These are phyloP conservation scores for Anastrepha ludens DNA, from an alignment of 1,140 invertebrate genomes.

Conservation along the genomic window DNA sequence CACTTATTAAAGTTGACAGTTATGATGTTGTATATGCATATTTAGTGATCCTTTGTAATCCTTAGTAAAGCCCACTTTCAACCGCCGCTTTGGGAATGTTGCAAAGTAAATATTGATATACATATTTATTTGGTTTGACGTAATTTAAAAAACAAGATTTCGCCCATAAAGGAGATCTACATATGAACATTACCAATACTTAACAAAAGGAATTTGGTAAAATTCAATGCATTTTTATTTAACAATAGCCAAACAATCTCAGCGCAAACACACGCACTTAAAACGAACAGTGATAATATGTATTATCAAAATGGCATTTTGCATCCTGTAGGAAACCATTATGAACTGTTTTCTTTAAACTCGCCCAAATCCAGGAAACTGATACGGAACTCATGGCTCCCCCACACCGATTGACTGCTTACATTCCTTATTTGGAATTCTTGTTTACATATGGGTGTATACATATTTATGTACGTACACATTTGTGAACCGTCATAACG, in stretches of 20 bases:
- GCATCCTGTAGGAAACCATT: conserved; percentile 43
- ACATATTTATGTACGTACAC: too few relatives aligned
- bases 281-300: conserved; percentile 1
- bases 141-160: too few relatives aligned
- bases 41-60: too few relatives aligned
- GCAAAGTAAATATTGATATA: too few relatives aligned
- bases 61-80: too few relatives aligned
- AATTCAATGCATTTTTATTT: neutral
- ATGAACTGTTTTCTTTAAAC: conserved; percentile 16
- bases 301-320: conserved; percentile 34
- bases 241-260: neutral
- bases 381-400: too few relatives aligned
- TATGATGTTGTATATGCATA: too few relatives aligned
- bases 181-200: neutral
- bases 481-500: too few relatives aligned
- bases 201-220: neutral
- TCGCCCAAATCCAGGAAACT: neutral
- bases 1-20: too few relatives aligned
- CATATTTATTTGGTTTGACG: too few relatives aligned
- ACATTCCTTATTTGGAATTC: neutral
- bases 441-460: neutral
- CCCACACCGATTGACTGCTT: neutral
- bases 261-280: neutral
- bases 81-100: too few relatives aligned
- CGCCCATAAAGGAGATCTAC: too few relatives aligned